Conservation (phyloP, 2,113 vertebrate genomes). For the Alligator mississippiensis region DNA sequence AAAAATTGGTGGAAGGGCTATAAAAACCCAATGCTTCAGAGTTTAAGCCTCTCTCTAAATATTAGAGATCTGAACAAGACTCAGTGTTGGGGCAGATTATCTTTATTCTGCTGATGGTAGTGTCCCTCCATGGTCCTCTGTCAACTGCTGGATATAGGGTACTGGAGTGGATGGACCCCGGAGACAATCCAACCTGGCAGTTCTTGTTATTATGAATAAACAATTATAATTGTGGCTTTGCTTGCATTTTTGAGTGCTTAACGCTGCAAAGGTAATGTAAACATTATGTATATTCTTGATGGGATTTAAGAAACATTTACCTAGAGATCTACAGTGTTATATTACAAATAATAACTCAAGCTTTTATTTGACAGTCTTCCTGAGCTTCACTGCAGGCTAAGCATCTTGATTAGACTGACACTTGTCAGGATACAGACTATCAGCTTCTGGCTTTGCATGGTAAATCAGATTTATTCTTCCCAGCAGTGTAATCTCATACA, state of each 20-base stretch:
- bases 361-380: not conserved
- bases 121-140: too few species aligned
- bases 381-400: not conserved
- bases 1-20: too few species aligned
- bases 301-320: not conserved
- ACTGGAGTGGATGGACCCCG: too few species aligned
- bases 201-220: not conserved
- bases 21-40: too few species aligned
- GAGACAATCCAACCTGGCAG: too few species aligned
- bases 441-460: not conserved
- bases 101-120: too few species aligned
- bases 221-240: not conserved
- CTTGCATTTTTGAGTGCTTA: not conserved
- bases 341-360: not conserved
- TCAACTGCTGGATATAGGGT: too few species aligned
- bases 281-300: rapidly evolving
- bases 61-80: too few species aligned
- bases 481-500: too few species aligned
- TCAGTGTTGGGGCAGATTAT: too few species aligned
- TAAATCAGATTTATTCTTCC: not conserved
- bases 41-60: too few species aligned
- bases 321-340: rapidly evolving
- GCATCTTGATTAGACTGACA: not conserved
- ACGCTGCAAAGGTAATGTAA: rapidly evolving
- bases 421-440: not conserved